Evolutionary conservation across 2,797 vertebrate genomes (phyloP).

Genomic region (Pogoniulus pusillus): DNA sequence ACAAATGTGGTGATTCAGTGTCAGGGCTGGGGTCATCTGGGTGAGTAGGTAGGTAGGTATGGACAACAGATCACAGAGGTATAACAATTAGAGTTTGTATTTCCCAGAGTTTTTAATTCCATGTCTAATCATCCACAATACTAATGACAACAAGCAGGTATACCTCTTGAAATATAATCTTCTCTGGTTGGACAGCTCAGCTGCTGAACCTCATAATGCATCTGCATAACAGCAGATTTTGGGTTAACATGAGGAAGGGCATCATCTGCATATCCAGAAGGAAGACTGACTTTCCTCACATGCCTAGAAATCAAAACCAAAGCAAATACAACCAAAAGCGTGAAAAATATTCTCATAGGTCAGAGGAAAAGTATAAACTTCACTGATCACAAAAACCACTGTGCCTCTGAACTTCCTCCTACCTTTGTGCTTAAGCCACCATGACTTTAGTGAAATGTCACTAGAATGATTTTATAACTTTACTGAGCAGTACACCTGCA

Average conservation of each 20-base stretch:
- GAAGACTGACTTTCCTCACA: neutral
- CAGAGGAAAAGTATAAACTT: neutral
- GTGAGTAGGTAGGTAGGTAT: accelerated
- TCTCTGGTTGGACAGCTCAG: neutral
- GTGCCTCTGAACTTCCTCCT: neutral
- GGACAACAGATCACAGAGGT: neutral
- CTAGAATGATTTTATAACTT: neutral
- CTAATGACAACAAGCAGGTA: neutral
- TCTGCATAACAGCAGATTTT: neutral
- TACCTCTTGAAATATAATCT: neutral
- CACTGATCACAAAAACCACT: neutral
- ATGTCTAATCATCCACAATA: neutral
- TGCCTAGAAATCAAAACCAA: neutral
- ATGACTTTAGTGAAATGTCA: neutral
- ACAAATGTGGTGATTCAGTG: neutral
- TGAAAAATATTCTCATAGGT: neutral
- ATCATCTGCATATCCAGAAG: neutral
- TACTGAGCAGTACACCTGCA: neutral
- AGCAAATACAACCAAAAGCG: neutral
- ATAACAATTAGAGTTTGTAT: neutral
- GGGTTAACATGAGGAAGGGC: neutral
- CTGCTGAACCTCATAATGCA: neutral
- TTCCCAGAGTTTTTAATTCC: neutral
- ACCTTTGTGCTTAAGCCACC: neutral
- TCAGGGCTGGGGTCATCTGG: neutral